Evolutionary conservation across 64 coral and sea anemone genomes (phyloP).

Genomic region (Catalaphyllia jardinei): DNA sequence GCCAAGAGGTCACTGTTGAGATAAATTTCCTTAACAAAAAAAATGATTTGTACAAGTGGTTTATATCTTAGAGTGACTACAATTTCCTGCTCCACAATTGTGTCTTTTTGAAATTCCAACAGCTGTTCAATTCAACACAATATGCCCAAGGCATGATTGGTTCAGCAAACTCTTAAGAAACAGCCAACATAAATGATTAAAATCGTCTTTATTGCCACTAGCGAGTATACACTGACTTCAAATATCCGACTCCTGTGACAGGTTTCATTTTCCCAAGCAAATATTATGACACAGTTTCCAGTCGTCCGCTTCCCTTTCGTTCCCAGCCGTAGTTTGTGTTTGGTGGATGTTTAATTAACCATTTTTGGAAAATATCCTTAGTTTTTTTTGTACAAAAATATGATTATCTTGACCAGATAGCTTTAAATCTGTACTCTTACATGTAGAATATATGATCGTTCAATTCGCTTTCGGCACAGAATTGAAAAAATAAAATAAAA

Average conservation of each 20-base stretch:
- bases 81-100: background rate
- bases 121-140: conserved; percentile 11
- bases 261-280: conserved; percentile 6
- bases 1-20: too few relatives aligned
- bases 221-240: background rate
- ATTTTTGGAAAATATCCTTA: background rate
- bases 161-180: background rate
- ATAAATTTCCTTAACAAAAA: background rate
- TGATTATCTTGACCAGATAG: background rate
- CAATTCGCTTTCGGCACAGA: background rate
- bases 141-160: background rate
- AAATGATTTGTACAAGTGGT: background rate
- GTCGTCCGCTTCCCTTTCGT: background rate
- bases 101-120: background rate
- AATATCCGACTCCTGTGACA: background rate
- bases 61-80: background rate
- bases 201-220: background rate
- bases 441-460: background rate
- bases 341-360: background rate
- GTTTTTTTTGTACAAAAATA: conserved; percentile 40
- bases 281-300: background rate
- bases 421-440: background rate
- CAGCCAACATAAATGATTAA: conserved; percentile 41
- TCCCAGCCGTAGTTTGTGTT: background rate
- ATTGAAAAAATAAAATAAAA: background rate